Evolutionary conservation across 2,113 vertebrate genomes (phyloP).

Genomic region (Psettodes erumei): DNA sequence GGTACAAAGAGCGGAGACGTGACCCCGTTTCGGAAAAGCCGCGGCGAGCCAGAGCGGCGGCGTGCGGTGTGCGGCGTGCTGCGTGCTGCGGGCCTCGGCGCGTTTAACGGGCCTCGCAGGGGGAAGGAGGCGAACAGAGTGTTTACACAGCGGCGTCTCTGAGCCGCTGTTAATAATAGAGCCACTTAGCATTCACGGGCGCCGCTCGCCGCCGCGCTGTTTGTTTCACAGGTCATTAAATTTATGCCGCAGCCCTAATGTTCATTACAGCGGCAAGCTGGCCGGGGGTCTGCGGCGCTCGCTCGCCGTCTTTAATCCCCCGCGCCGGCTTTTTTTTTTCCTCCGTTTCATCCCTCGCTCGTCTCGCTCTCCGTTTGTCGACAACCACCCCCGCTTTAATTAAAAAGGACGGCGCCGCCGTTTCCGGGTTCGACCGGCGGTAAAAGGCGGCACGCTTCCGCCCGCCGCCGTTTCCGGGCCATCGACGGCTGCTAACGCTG

Average conservation of each 20-base stretch:
- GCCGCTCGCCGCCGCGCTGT: conserved; percentile 73
- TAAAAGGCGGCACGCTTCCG: too few relatives aligned
- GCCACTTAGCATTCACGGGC: conserved; percentile 81
- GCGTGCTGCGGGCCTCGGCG: too few relatives aligned
- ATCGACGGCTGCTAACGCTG: too few relatives aligned
- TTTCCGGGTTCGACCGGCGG: too few relatives aligned
- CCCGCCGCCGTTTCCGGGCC: too few relatives aligned
- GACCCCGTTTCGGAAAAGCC: conserved; percentile 63
- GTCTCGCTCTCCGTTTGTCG: conserved; percentile 50
- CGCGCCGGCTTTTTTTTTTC: conserved; percentile 54
- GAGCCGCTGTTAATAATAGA: conserved; percentile 80
- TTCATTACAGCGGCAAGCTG: conserved; percentile 82
- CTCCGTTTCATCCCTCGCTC: conserved; percentile 58
- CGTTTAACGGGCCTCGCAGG: conserved; percentile 63
- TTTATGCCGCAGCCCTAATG: conserved; percentile 84
- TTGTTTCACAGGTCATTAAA: conserved; percentile 87
- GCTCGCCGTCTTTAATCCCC: conserved; percentile 76
- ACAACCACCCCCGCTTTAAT: conserved; percentile 69
- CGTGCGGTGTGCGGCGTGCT: too few relatives aligned
- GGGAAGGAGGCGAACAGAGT: conserved; percentile 62
- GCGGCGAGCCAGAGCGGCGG: conserved; percentile 13
- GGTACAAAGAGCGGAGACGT: conserved; percentile 68
- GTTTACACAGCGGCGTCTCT: conserved; percentile 79
- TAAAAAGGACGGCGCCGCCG: conserved; percentile 52
- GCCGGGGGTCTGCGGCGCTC: conserved; percentile 74